phyloP scores from a whole-genome alignment of 2,113 vertebrate species.

The Tricholaema leucomelas region DNA sequence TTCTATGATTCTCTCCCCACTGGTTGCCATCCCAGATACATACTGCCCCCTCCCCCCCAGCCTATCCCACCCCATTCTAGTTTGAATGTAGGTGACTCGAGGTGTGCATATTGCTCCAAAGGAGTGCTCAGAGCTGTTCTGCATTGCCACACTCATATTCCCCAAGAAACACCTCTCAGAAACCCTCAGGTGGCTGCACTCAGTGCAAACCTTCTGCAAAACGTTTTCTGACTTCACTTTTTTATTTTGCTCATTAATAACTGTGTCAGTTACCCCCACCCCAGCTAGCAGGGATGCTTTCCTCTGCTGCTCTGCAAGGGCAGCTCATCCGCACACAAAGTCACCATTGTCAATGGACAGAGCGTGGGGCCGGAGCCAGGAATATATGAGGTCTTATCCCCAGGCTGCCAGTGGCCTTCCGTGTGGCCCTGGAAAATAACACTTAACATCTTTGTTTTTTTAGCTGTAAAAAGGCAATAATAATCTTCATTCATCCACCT shows the following conservation, averaged over 20 bases:
- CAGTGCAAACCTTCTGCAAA: neutral
- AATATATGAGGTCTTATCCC: conserved; percentile 36
- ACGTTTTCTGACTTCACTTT: neutral
- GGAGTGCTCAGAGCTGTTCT: neutral
- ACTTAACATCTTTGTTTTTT: conserved; percentile 8
- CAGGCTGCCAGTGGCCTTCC: neutral
- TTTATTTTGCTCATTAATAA: neutral
- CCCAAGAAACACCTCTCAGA: neutral
- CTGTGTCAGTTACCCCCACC: neutral
- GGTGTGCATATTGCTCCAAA: neutral
- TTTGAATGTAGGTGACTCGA: rapidly evolving
- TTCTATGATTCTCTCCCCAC: neutral
- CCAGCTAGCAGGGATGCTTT: neutral
- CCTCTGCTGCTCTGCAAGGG: neutral
- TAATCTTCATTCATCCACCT: conserved; percentile 59
- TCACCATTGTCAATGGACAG: conserved; percentile 36
- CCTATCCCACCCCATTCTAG: neutral
- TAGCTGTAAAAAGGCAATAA: conserved; percentile 54
- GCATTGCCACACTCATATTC: neutral
- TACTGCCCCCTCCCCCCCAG: neutral
- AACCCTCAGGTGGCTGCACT: neutral
- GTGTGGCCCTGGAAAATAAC: conserved; percentile 35
- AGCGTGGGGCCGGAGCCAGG: neutral
- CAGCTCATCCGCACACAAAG: conserved; percentile 48
- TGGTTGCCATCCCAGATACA: neutral